Evolutionary conservation across 2,888 invertebrate species (phyloP), one percentile per base, ranked within the genome.

Genomic region (Bembecia ichneumoniformis): DNA sequence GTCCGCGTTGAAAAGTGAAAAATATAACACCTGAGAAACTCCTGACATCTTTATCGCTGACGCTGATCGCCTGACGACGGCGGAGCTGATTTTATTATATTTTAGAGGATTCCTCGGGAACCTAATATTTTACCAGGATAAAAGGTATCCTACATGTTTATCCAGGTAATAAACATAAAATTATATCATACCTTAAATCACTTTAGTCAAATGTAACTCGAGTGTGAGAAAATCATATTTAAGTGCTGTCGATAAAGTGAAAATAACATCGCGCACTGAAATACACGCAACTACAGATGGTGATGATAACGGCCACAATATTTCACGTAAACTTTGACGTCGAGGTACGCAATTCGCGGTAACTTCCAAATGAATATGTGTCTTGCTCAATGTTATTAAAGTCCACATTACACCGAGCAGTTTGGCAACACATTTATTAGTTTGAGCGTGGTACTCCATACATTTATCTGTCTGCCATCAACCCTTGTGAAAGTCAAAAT

Each of bases 381-480:
- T 14, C 40, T 40, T 40, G 3, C 3, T 13, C 13, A 4, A 14
- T 40, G 11, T 10, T 13, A 3, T 13, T 40, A 14, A 14, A 40
- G 14, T 5, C 40, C 3, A 40, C n/a, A 40, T 13, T 40, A 40
- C 13, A n/a, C 3, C 13, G 40, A 4, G 13, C 40, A 40, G n/a
- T n/a, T 10, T 11, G n/a, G 40, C 40, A 5, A 28, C 9, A 5
- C 14, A 40, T 40, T 28, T 40, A 40, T 40, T 40, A 40, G 4
- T 14, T 40, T 14, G 14, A 40, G 14, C n/a, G 13, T 40, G 40
- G 40, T 14, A n/a, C 40, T 13, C 40, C 55, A 55, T 58, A 54
- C 54, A 60, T 63, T n/a, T 77, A 76, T 77, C 77, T 67, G 63
- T 65, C 58, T 62, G 57, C 62, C 59, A 74, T 74, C 74, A 56